Evolutionary conservation across 2,797 vertebrate species (phyloP).

Genomic region (Chloroceryle amazona): DNA sequence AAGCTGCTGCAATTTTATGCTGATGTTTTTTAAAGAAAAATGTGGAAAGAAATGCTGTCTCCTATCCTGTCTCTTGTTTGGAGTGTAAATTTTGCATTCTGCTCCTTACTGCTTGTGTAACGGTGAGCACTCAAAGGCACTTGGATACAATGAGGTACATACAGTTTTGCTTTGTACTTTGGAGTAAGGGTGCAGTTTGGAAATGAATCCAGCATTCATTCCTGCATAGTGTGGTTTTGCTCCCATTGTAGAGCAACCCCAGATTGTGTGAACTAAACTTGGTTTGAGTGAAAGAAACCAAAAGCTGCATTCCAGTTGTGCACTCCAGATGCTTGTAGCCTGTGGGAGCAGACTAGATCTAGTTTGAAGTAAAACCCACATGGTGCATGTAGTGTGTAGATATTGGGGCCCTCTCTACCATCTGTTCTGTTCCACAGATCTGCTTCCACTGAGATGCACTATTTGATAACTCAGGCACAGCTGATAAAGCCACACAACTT

Average conservation of each 20-base stretch:
- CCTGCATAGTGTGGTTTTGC: background rate
- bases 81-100: background rate
- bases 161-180: background rate
- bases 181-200: background rate
- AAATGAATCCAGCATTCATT: background rate
- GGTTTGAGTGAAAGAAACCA: background rate
- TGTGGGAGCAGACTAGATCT: background rate
- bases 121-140: background rate
- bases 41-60: background rate
- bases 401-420: slow-evolving; percentile 11
- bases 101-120: background rate
- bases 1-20: background rate
- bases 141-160: background rate
- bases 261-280: background rate
- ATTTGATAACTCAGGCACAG: slow-evolving; percentile 2
- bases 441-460: background rate
- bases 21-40: background rate
- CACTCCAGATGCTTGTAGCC: background rate
- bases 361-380: background rate
- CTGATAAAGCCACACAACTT: background rate
- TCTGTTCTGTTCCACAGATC: slow-evolving; percentile 2
- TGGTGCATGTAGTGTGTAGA: background rate
- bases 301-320: background rate
- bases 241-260: background rate
- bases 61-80: background rate